Base-by-base conservation (phyloP, 2,888 invertebrate genomes). In the Galerucella pusilla region DNA sequence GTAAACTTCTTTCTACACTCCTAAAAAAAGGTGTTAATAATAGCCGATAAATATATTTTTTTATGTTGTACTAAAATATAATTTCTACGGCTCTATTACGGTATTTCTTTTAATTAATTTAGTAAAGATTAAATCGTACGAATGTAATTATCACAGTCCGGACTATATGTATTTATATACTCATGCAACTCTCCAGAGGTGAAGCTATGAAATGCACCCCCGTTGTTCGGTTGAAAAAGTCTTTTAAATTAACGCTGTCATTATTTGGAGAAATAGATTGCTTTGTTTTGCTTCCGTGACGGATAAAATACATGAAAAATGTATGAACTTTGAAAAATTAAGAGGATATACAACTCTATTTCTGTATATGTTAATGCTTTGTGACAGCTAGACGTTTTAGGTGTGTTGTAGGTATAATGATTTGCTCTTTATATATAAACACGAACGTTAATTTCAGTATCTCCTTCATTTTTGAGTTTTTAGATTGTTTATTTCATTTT, bases 211-310 rank as follows among this genome's bases (percentile, higher is more conserved):
- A 82, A 82, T 83, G 81, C 83, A 82, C 82, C 83, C 83, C 82
- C 78, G 35, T 64, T 75, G 78, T 77, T 35, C 77, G 78, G 77
- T 2, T 66, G 28, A 64, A 79, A 78, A 77, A 80, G 81, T 80
- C 79, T 83, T 83, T 82, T 81, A 83, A 82, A 84, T 84, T 84
- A 84, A 82, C 82, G 76, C 80, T 79, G 81, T 79, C 82, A 81
- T 80, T 81, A 79, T 66, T 71, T 61, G 73, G 35, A 70, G 71
- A 78, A 73, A 80, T 74, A 76, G 72, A 69, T 73, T 76, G 76
- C 66, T 72, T 76, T 78, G 77, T 76, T 79, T 78, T 80, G 75
- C 73, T 79, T 75, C 72, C 76, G 76, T 74, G 76, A 74, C 74
- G 66, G 72, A 72, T 72, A 66, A 72, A 72, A 72, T 66, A 72